A percentile compares a stretch with the other conserved stretches of the same genome.
These are phyloP conservation scores for Theonella swinhoei DNA, from an alignment of 37 sponge, comb jelly and placozoan species.

Conservation along the genomic window DNA sequence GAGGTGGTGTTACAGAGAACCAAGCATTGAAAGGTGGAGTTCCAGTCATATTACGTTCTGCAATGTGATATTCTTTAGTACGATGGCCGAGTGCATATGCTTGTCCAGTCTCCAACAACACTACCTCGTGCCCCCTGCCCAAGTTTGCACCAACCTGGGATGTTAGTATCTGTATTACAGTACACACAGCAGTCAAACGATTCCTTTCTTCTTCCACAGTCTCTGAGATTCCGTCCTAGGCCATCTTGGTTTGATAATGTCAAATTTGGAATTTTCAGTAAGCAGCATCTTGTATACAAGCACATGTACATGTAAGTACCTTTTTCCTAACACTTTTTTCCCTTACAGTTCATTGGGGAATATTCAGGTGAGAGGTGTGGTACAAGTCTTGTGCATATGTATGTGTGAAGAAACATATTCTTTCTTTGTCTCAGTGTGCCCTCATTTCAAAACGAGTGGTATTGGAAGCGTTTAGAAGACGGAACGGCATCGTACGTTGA, in stretches of 20 bases:
- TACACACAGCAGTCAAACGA: neutral
- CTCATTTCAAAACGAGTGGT: constrained; percentile 69
- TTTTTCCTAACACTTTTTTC: neutral
- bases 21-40: neutral
- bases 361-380: constrained; percentile 42
- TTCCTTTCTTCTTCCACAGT: constrained; percentile 44
- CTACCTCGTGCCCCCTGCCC: constrained; percentile 29
- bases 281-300: constrained; percentile 1
- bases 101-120: constrained; percentile 13
- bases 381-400: neutral
- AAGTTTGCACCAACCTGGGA: constrained; percentile 53
- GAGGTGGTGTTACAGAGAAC: neutral
- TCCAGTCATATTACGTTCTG: neutral
- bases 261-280: constrained; percentile 83
- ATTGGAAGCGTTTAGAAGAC: constrained; percentile 62
- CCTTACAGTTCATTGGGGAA: constrained; percentile 63
- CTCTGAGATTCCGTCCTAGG: constrained; percentile 54
- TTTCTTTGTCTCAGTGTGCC: constrained; percentile 50
- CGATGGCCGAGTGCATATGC: constrained; percentile 45
- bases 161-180: constrained; percentile 40
- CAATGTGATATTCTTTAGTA: constrained; percentile 6
- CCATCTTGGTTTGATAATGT: constrained; percentile 82
- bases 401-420: neutral
- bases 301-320: neutral
- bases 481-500: constrained; percentile 52